Conservation (phyloP, 2,797 vertebrate genomes). For the Leuciscus waleckii region DNA sequence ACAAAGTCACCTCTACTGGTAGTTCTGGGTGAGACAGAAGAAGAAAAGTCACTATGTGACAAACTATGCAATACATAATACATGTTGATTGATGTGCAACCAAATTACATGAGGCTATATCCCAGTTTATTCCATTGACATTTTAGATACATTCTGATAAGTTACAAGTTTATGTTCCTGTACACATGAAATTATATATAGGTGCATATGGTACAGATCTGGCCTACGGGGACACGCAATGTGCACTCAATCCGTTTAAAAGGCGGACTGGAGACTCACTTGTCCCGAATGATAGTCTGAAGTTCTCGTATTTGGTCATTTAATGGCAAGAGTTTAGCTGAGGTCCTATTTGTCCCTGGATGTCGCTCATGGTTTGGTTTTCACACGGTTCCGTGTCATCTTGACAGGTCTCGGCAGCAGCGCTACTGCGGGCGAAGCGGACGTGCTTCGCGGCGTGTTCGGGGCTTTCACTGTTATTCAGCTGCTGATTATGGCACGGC, state of each 20-base stretch:
- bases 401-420: slow-evolving; percentile 51
- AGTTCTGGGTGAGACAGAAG: slow-evolving; percentile 69
- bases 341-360: slow-evolving; percentile 67
- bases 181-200: not conserved
- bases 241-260: not conserved
- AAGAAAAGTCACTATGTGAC: not conserved
- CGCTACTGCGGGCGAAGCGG: slow-evolving; percentile 52
- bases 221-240: slow-evolving; percentile 21
- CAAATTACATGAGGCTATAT: not conserved
- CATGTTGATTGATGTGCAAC: not conserved
- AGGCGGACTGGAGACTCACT: slow-evolving; percentile 70
- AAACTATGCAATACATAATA: not conserved
- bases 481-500: slow-evolving; percentile 74
- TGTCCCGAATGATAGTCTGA: slow-evolving; percentile 88
- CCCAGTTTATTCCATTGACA: not conserved
- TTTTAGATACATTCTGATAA: not conserved
- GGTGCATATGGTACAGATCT: too few relatives aligned
- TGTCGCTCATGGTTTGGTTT: slow-evolving; percentile 37
- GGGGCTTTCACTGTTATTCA: slow-evolving; percentile 58
- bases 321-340: slow-evolving; percentile 85
- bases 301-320: slow-evolving; percentile 87
- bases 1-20: slow-evolving; percentile 91
- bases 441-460: slow-evolving; percentile 64
- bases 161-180: not conserved
- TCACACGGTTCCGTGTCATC: slow-evolving; percentile 27